Evolutionary conservation across 2,797 vertebrate genomes (phyloP), one percentile per base, ranked within the genome.

Genomic region (Picus viridis): DNA sequence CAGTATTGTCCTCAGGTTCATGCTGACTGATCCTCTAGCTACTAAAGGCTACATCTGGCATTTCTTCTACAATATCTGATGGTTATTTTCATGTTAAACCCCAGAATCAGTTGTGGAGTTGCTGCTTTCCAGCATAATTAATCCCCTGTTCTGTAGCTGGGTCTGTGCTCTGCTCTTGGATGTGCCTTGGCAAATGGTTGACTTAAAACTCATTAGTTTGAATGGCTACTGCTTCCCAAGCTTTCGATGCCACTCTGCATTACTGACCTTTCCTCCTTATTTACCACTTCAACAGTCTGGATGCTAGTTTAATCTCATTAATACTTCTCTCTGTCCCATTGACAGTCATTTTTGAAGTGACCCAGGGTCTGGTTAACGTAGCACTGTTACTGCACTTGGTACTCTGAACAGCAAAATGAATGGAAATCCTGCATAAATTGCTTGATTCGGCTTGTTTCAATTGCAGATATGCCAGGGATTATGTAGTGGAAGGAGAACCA

Each of bases 401-500:
- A 18, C 64, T 91, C 36, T 61, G 56, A 85, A n/a, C 30, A 71
- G 30, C 39, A 79, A 2, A 88, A 29, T 17, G 23, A 39, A 22
- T 49, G 70, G 22, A 29, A 87, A 34, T 86, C 61, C 41, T 74
- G 16, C n/a, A 9, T 0, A 24, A 71, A 30, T 89, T 63, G n/a
- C 8, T 83, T 80, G 8, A 68, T 84, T 58, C 74, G 14, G 3
- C 30, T 93, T 73, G 5, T 79, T 96, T 83, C 71, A n/a, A 90
- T 91, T 95, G 51, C 97, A 99, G 99, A 83, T 99, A 99, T 88
- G 98, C 96, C 95, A 98, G 99, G 92, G 98, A 99, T 95, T 98
- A 99, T 26, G 96, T 99, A 72, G 98, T 99, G 13, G 99, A 99
- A 94, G 99, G 99, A 30, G 99, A 99, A 61, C 99, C 99, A 0